phyloP scores from a whole-genome alignment of 1,140 invertebrate species.

The Tetraneura akinire region DNA sequence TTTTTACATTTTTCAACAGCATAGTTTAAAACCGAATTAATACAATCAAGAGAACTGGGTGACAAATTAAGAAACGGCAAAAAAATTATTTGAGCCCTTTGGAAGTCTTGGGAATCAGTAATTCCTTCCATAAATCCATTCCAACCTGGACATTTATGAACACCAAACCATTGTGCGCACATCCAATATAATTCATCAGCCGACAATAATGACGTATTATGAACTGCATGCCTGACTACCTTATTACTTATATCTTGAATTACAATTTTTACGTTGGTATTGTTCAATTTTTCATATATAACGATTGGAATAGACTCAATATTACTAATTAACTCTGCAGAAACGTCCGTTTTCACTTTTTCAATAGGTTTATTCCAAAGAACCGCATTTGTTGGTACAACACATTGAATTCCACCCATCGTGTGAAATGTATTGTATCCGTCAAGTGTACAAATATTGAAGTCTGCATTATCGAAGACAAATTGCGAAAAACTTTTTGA shows the following conservation, averaged over 20 bases:
- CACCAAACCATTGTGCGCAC: conserved; percentile 19
- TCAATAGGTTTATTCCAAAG: background rate
- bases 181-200: background rate
- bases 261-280: background rate
- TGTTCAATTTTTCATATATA: background rate
- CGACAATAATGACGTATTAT: background rate
- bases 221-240: background rate
- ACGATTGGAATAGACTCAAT: conserved; percentile 52
- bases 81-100: conserved; percentile 8
- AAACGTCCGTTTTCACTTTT: background rate
- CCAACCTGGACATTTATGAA: background rate
- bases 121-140: conserved; percentile 28
- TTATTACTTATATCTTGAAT: background rate
- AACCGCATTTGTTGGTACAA: conserved; percentile 34
- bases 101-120: background rate
- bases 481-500: background rate
- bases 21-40: background rate
- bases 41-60: background rate
- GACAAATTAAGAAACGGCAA: conserved; percentile 27
- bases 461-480: no score
- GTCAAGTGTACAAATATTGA: conserved; percentile 53
- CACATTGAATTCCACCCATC: conserved; percentile 55
- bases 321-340: conserved; percentile 38
- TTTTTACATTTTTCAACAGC: background rate
- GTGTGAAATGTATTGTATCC: conserved; percentile 56